Evolutionary conservation across 2,113 vertebrate genomes (phyloP).

Genomic region (Dasyornis broadbenti): DNA sequence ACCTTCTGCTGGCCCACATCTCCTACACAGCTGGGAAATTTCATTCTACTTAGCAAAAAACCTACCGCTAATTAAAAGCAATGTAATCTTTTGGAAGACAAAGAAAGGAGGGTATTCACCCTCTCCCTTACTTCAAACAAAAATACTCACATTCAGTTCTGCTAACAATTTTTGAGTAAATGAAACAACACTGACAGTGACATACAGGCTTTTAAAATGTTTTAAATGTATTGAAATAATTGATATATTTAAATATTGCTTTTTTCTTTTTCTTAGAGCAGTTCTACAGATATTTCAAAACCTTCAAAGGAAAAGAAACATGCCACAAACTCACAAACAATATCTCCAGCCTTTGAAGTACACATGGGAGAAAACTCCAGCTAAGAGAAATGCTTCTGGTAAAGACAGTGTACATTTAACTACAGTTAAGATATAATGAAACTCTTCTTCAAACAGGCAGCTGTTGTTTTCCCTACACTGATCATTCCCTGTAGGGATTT

Average conservation of each 20-base stretch:
- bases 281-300: neutral
- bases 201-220: neutral
- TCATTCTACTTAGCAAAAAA: slow-evolving; percentile 6
- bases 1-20: neutral
- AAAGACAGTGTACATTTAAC: neutral
- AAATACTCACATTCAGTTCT: neutral
- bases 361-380: neutral
- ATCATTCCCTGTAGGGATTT: neutral
- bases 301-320: neutral
- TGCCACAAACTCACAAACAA: neutral
- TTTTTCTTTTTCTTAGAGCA: neutral
- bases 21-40: neutral
- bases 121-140: neutral
- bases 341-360: neutral
- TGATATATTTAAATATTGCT: neutral
- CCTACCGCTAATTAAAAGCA: slow-evolving; percentile 33
- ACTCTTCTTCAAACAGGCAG: neutral
- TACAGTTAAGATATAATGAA: neutral
- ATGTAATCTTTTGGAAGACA: neutral
- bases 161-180: neutral
- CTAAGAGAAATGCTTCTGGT: neutral
- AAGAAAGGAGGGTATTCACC: neutral
- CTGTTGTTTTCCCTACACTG: neutral
- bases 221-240: neutral
- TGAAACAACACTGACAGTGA: neutral